Base-by-base conservation (phyloP, 2,113 vertebrate genomes). In the Orthonyx spaldingii region DNA sequence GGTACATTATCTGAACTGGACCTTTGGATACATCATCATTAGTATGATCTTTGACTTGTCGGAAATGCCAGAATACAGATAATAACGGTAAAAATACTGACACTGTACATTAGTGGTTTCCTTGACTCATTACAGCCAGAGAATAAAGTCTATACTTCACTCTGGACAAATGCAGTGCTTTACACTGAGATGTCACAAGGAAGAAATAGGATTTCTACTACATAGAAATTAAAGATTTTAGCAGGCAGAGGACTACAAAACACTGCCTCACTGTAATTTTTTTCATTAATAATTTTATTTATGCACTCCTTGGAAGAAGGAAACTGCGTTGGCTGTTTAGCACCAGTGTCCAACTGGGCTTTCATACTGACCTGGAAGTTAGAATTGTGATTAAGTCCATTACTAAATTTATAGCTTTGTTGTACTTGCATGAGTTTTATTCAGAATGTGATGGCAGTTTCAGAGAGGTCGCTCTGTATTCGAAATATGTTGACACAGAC, bases 291-390 rank as follows among this genome's bases (percentile, higher is more conserved):
- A 20, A 19, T 83, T 66, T 66, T 86, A 41, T 86, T 91, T 83
- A 52, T 74, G 53, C 0, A 0, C 22, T 82, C 49, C 66, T 87
- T 72, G 63, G 91, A 89, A 86, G 94, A 93, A 95, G 60, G 55
- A 96, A 86, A 70, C 0, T 6, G 4, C 66, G 35, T 87, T 24
- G 27, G 49, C n/a, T 47, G 22, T 87, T 96, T 71, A 87, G 82
- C 33, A 75, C 27, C 33, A 66, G 44, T 39, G n/a, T 37, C 41
- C 86, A 89, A 92, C 75, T 86, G 64, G 57, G n/a, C 89, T 95
- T 96, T 93, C 53, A 77, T 85, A 60, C 76, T 63, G 65, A 84
- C 78, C 7, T 66, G 69, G 69, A 65, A 94, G 64, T 96, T 93
- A 87, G 83, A 94, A 74, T 26, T 79, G 65, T 79, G 81, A 68